Evolutionary conservation across 2,797 vertebrate genomes (phyloP), one percentile per base, ranked within the genome.

Genomic region (Parauchenoglanis ngamensis): DNA sequence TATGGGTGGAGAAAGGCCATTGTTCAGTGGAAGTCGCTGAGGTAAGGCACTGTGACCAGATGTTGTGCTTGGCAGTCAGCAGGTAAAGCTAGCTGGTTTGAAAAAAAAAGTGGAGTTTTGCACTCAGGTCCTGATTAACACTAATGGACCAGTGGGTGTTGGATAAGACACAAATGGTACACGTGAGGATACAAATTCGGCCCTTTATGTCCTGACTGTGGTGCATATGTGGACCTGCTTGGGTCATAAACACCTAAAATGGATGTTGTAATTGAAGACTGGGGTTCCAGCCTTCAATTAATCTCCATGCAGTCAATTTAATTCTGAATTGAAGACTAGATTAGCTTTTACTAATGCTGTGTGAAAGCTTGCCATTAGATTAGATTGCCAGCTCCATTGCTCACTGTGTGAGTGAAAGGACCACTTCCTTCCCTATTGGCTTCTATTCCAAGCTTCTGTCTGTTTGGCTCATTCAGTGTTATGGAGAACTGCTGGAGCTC

Each of bases 51-150:
- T 84, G 25, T 57, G 31, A 88, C 88, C 91, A 92, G 92, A 92
- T 93, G 93, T 93, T 93, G 90, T 90, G 68, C 40, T 94, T 95
- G 92, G 91, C 87, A 23, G 12, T 70, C 52, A 56, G 68, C 63
- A 81, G 19, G 88, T 89, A 89, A 92, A 91, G 92, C 92, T 89
- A 92, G 91, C 6, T 73, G 21, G 23, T 40, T 31, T n/a, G 12
- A 49, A 49, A 49, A 49, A 49, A 46, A 46, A 0, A 6, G 5
- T 59, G 31, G 12, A 65, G 4, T 67, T 63, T 83, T 68, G 25
- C 13, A 3, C n/a, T 63, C 23, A 0, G 80, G 57, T 76, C 49
- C 44, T 77, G 49, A 85, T 61, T 25, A 61, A 85, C 70, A 89
- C 57, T 44, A 87, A 4, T 57, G 49, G 44, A 54, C 28, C 46